These are phyloP conservation scores for Dipodomys spectabilis DNA, from an alignment of 2,113 vertebrate genomes.

Conservation along the genomic window DNA sequence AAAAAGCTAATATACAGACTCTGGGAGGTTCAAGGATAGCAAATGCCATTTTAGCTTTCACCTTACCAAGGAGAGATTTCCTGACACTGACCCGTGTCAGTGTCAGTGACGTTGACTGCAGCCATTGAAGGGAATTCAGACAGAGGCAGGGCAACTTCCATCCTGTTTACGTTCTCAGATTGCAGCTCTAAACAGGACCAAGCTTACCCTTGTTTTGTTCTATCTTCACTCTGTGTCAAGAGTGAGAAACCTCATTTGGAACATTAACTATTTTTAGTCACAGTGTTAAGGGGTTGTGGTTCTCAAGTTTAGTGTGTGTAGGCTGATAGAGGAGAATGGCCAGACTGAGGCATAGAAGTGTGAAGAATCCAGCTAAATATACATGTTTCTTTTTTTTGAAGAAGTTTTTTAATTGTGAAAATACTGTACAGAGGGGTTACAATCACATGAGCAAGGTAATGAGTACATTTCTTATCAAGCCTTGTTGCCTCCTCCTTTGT, in stretches of 20 bases:
- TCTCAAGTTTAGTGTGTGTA: not conserved
- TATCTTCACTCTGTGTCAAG: conserved; percentile 32
- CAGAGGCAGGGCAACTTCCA: not conserved
- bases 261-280: conserved; percentile 68
- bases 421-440: no score
- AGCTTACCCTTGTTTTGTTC: not conserved
- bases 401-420: no score
- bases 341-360: conserved; percentile 36
- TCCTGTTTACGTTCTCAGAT: not conserved
- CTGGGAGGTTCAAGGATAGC: conserved; percentile 24
- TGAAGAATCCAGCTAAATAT: conserved; percentile 25
- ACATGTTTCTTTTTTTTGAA: not conserved
- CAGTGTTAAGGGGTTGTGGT: conserved; percentile 40
- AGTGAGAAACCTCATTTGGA: conserved; percentile 41
- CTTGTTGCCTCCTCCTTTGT: no score
- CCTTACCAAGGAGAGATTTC: not conserved
- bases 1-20: conserved; percentile 46
- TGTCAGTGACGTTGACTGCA: not conserved
- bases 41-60: not conserved
- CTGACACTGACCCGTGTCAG: not conserved
- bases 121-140: not conserved
- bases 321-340: not conserved
- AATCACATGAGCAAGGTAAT: no score
- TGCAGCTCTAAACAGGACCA: not conserved
- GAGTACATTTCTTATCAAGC: no score